Evolutionary conservation across 2,797 vertebrate species (phyloP).

Genomic region (Pogoniulus pusillus): DNA sequence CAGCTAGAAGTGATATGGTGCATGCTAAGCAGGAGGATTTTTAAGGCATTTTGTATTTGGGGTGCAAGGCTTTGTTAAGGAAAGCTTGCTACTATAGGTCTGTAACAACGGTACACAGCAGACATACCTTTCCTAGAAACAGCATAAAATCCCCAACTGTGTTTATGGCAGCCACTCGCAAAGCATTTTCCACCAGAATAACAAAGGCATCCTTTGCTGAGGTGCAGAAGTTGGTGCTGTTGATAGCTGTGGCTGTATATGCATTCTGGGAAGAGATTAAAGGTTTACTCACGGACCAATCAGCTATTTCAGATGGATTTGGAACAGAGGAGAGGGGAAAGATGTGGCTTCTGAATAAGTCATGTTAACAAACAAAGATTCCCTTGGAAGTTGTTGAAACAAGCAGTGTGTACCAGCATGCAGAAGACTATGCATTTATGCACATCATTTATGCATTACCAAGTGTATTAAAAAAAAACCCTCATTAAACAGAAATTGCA

Average conservation of each 20-base stretch:
- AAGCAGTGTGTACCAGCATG: neutral
- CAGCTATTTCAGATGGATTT: neutral
- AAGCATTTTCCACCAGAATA: conserved; percentile 95
- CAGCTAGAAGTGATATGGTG: neutral
- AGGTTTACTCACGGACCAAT: neutral
- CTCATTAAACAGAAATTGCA: neutral
- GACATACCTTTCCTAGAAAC: conserved; percentile 94
- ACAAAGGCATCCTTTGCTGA: conserved; percentile 96
- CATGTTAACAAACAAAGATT: neutral
- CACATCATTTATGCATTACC: conserved; percentile 1
- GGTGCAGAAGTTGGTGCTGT: conserved; percentile 97
- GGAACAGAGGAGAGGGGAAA: neutral
- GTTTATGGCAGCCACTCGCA: conserved; percentile 95
- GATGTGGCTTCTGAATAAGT: neutral
- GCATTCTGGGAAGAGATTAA: conserved; percentile 84
- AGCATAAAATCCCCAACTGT: conserved; percentile 96
- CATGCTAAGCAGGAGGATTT: neutral
- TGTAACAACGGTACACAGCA: neutral
- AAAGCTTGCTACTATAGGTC: neutral
- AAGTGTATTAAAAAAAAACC: neutral
- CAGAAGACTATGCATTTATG: neutral
- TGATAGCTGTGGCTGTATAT: conserved; percentile 98
- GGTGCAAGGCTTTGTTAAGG: neutral
- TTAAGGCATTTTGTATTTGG: neutral
- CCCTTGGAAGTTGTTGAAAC: neutral